Percentiles rank a stretch among this genome's conserved stretches.
These are phyloP conservation scores for Keiferia lycopersicella DNA, from an alignment of 2,888 invertebrate species.

Conservation along the genomic window DNA sequence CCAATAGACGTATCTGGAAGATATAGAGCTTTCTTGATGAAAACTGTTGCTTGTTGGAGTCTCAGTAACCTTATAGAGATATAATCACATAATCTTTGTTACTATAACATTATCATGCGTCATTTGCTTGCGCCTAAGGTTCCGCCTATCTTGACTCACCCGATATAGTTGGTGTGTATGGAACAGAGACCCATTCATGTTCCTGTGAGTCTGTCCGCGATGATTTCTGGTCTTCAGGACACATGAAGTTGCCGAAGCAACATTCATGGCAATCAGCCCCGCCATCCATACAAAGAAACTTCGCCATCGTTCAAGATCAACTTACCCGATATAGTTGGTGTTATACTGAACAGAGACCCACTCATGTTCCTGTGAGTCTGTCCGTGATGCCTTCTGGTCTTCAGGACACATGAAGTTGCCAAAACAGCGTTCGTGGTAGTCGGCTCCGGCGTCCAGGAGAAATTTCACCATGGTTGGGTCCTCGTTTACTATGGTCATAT, in stretches of 20 bases:
- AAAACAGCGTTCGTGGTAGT: constrained; percentile 95
- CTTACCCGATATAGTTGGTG: constrained; percentile 92
- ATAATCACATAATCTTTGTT: too few species aligned
- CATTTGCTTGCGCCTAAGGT: too few species aligned
- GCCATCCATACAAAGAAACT: not conserved
- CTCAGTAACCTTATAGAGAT: too few species aligned
- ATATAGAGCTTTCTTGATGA: not conserved
- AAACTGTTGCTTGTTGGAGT: not conserved
- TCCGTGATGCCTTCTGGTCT: constrained; percentile 95
- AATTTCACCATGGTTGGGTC: constrained; percentile 99
- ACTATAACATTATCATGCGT: too few species aligned
- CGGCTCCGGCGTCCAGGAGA: constrained; percentile 93
- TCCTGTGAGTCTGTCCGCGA: constrained; percentile 92
- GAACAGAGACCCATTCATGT: constrained; percentile 94
- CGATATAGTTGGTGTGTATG: not conserved
- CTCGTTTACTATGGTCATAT: constrained; percentile 99
- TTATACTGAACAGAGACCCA: constrained; percentile 91
- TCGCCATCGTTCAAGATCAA: not conserved
- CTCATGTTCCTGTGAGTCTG: constrained; percentile 94
- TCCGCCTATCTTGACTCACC: not conserved
- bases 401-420: constrained; percentile 99
- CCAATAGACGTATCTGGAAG: constrained; percentile 96
- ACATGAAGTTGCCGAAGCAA: constrained; percentile 98
- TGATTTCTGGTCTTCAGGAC: constrained; percentile 97
- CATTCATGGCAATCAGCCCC: constrained; percentile 59